Evolutionary conservation across 2,113 vertebrate genomes (phyloP).

Genomic region (Crotalus helleri): DNA sequence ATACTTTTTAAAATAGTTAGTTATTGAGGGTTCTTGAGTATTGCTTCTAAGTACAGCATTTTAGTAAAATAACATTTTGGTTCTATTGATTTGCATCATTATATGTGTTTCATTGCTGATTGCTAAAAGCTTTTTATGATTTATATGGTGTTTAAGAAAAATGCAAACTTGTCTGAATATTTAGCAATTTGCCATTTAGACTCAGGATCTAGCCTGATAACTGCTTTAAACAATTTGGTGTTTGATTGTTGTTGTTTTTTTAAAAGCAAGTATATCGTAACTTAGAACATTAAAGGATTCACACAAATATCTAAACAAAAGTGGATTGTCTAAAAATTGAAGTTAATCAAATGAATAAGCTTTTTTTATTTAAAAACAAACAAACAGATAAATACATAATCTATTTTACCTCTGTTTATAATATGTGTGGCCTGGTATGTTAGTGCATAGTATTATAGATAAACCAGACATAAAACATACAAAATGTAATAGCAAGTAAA

Average conservation of each 20-base stretch:
- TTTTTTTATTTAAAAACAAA: neutral
- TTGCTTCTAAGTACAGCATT: neutral
- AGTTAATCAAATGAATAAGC: neutral
- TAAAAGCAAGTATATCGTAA: neutral
- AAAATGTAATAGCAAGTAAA: neutral
- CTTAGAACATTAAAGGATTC: neutral
- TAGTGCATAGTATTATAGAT: neutral
- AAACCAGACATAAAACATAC: neutral
- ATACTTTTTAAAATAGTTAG: neutral
- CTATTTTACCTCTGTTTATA: neutral
- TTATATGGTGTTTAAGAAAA: neutral
- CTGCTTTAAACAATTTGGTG: neutral
- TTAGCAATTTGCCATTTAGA: neutral
- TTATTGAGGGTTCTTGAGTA: neutral
- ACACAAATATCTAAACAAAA: neutral
- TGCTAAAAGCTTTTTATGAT: neutral
- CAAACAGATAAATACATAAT: neutral
- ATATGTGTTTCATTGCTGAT: neutral
- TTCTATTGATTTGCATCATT: neutral
- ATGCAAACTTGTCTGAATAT: neutral
- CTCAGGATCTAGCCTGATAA: neutral
- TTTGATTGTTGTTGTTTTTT: neutral
- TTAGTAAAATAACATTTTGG: neutral
- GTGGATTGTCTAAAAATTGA: neutral
- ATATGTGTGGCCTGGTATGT: neutral